These are phyloP conservation scores for Ptychoptera albimana DNA, from an alignment of 2,888 invertebrate genomes.

Conservation along the genomic window DNA sequence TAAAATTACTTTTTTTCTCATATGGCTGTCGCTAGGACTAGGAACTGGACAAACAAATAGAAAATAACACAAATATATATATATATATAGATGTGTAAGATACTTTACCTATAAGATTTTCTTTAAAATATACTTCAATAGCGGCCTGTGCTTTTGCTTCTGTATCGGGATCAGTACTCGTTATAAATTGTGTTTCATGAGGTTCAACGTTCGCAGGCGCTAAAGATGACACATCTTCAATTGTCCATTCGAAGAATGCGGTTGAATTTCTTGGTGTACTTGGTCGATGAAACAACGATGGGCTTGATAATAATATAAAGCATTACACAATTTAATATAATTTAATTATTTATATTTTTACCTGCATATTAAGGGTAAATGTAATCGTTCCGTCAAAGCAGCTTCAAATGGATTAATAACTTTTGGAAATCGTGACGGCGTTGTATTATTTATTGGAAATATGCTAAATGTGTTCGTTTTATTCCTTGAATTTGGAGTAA, in stretches of 20 bases:
- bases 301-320: slow-evolving; percentile 14
- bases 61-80: not conserved
- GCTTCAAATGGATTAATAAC: slow-evolving; percentile 47
- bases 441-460: slow-evolving; percentile 27
- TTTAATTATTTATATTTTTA: slow-evolving; percentile 17
- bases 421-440: slow-evolving; percentile 38
- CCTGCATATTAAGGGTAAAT: slow-evolving; percentile 50
- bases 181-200: slow-evolving; percentile 36
- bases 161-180: slow-evolving; percentile 36
- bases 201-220: slow-evolving; percentile 43
- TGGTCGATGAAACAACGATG: slow-evolving; percentile 26
- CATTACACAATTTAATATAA: not conserved
- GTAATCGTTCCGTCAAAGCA: slow-evolving; percentile 39
- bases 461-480: slow-evolving; percentile 13
- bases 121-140: slow-evolving; percentile 33
- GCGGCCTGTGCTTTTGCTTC: slow-evolving; percentile 45
- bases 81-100: not conserved
- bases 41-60: slow-evolving; percentile 17
- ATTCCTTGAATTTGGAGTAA: not conserved
- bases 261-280: slow-evolving; percentile 21
- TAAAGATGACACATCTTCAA: slow-evolving; percentile 46
- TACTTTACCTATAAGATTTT: slow-evolving; percentile 18
- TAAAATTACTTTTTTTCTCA: slow-evolving; percentile 23
- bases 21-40: slow-evolving; percentile 26
- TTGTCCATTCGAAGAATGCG: slow-evolving; percentile 47